Percentiles rank a stretch among this genome's conserved stretches.
These are phyloP conservation scores for Bovichtus variegatus DNA, from an alignment of 2,797 vertebrate genomes.

Conservation along the genomic window DNA sequence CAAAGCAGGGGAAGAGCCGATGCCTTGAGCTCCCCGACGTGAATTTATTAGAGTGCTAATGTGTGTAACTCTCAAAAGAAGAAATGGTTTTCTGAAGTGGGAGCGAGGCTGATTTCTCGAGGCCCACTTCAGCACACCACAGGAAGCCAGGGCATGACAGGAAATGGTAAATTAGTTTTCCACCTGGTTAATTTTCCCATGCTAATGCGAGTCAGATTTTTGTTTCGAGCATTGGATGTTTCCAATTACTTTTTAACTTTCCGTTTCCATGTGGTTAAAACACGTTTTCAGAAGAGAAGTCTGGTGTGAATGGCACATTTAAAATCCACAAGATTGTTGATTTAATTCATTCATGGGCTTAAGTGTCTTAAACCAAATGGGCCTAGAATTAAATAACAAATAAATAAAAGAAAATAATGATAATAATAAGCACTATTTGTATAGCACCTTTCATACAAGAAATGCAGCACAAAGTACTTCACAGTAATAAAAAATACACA, in stretches of 20 bases:
- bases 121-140: slow-evolving; percentile 9
- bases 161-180: slow-evolving; percentile 17
- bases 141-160: slow-evolving; percentile 9
- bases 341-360: neutral
- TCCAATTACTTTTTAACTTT: neutral
- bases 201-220: neutral
- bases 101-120: slow-evolving; percentile 39
- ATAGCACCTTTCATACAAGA: too few relatives aligned
- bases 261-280: neutral
- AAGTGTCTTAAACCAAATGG: neutral
- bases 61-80: slow-evolving; percentile 31
- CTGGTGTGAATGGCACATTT: neutral
- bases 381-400: too few relatives aligned
- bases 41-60: slow-evolving; percentile 42
- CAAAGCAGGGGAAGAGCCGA: slow-evolving; percentile 35
- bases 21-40: slow-evolving; percentile 24
- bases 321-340: neutral
- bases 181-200: slow-evolving; percentile 1
- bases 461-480: too few relatives aligned
- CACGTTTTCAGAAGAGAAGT: neutral
- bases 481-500: too few relatives aligned
- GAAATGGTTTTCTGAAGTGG: slow-evolving; percentile 37
- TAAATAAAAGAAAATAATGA: too few relatives aligned
- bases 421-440: too few relatives aligned
- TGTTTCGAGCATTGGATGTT: neutral